phyloP scores from a whole-genome alignment of 2,113 vertebrate species.

The Pseudopodoces humilis region DNA sequence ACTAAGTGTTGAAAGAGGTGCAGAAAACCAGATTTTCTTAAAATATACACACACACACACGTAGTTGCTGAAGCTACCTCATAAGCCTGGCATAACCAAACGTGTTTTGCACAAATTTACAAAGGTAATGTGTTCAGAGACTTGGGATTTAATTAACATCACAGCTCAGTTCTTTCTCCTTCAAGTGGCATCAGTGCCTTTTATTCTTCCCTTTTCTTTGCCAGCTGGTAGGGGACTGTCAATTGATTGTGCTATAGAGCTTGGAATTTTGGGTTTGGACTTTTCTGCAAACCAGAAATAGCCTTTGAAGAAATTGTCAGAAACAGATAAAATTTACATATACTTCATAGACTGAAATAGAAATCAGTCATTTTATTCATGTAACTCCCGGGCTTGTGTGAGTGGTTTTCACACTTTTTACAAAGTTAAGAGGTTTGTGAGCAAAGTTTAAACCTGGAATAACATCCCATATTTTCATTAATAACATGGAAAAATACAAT shows the following conservation, averaged over 20 bases:
- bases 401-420: neutral
- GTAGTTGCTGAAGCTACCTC: neutral
- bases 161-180: neutral
- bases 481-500: neutral
- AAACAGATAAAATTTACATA: neutral
- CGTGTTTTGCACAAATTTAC: neutral
- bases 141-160: neutral
- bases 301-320: neutral
- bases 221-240: neutral
- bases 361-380: neutral
- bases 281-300: neutral
- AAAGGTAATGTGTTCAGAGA: neutral
- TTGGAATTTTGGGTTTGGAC: neutral
- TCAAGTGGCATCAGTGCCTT: neutral
- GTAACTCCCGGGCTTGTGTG: neutral
- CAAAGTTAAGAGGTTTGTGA: neutral
- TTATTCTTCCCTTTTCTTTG: neutral
- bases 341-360: neutral
- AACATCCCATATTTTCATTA: neutral
- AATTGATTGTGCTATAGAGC: neutral
- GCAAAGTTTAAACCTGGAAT: neutral
- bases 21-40: neutral
- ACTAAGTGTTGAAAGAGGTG: neutral
- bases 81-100: neutral
- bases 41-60: neutral